Percentiles rank a stretch among this genome's conserved stretches.
phyloP scores from a whole-genome alignment of 2,888 invertebrate genomes.

The Ceramica pisi region DNA sequence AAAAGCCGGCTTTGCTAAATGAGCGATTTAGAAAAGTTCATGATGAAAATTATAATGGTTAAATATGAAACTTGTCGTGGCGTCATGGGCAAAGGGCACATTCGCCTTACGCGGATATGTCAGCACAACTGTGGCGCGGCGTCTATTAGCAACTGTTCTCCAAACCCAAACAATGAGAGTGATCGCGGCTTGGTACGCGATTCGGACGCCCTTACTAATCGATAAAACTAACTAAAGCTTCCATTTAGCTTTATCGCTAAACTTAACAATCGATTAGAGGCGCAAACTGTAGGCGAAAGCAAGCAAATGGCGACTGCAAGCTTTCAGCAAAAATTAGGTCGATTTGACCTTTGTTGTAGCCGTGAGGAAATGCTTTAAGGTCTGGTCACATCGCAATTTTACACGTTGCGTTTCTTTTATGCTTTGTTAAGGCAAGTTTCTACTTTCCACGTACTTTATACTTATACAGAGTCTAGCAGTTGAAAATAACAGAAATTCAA shows the following conservation, averaged over 20 bases:
- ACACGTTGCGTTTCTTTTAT: slow-evolving; percentile 16
- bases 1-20: slow-evolving; percentile 61
- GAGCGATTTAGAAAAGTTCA: slow-evolving; percentile 62
- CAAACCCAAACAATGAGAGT: slow-evolving; percentile 88
- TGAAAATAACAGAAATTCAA: not conserved
- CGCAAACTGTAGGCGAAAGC: slow-evolving; percentile 69
- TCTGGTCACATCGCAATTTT: slow-evolving; percentile 55
- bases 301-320: slow-evolving; percentile 71
- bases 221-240: slow-evolving; percentile 80
- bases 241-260: slow-evolving; percentile 76
- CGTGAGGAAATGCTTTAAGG: slow-evolving; percentile 61
- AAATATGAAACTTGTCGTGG: slow-evolving; percentile 59
- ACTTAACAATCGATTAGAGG: slow-evolving; percentile 71
- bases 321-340: slow-evolving; percentile 69
- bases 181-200: slow-evolving; percentile 88
- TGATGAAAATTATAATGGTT: slow-evolving; percentile 61
- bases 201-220: slow-evolving; percentile 80
- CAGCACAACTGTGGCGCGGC: slow-evolving; percentile 79
- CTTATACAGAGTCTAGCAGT: not conserved
- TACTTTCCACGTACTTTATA: not conserved
- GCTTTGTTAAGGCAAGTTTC: not conserved
- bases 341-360: slow-evolving; percentile 64
- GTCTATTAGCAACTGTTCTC: slow-evolving; percentile 86
- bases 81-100: slow-evolving; percentile 79
- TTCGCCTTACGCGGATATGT: slow-evolving; percentile 80